Percentiles rank a stretch among this genome's conserved stretches.
Evolutionary conservation across 2,888 invertebrate species (phyloP).

Genomic region (Drosophila pseudotalamancana): DNA sequence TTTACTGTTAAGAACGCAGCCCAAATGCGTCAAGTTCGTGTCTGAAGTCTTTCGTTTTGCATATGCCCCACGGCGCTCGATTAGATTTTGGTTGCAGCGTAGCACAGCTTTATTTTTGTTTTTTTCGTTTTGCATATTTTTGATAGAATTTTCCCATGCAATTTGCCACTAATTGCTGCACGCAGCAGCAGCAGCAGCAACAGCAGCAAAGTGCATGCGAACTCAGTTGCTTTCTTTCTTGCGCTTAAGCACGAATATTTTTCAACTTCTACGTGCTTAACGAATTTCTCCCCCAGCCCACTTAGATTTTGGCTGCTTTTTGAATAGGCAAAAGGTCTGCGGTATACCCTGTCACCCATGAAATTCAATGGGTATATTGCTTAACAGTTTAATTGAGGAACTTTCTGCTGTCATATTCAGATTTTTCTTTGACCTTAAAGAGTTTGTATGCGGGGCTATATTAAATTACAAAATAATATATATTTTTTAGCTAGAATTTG

Average conservation of each 20-base stretch:
- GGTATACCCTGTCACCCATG: background rate
- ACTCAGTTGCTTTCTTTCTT: constrained; percentile 58
- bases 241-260: constrained; percentile 58
- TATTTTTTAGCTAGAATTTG: too few species aligned
- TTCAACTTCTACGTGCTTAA: constrained; percentile 50
- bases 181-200: constrained; percentile 50
- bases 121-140: constrained; percentile 71
- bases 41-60: constrained; percentile 64
- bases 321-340: background rate
- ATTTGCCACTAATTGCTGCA: constrained; percentile 76
- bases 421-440: too few species aligned
- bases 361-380: too few species aligned
- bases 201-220: constrained; percentile 11
- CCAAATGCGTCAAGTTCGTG: constrained; percentile 70
- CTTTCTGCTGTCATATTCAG: too few species aligned
- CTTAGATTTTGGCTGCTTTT: background rate
- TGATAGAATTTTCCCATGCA: constrained; percentile 73
- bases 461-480: too few species aligned
- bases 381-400: too few species aligned
- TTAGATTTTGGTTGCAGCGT: constrained; percentile 16
- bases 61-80: constrained; percentile 33
- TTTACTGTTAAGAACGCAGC: constrained; percentile 68
- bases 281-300: background rate
- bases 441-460: too few species aligned
- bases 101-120: constrained; percentile 37